Evolutionary conservation across 1,140 invertebrate genomes (phyloP), one percentile per base, ranked within the genome.

Genomic region (Microplitis mediator): DNA sequence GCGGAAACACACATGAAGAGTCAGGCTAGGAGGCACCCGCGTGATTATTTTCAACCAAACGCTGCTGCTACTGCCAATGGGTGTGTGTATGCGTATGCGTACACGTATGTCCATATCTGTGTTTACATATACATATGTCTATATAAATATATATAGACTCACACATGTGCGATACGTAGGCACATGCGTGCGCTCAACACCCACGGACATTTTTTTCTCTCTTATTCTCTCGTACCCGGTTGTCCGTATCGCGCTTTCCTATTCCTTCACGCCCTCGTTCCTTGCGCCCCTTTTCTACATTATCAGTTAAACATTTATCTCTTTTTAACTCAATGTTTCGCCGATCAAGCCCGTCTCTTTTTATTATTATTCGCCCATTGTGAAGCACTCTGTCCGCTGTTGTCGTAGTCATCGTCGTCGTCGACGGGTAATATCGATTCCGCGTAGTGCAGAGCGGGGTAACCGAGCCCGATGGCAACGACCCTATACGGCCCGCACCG

Each of bases 391-490:
- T 68, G 34, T 45, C 35, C 32, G 23, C 54, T 32, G 50, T 61
- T 58, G 58, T 74, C 67, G 64, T 73, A 77, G 74, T 77, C 60
- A 45, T 45, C 39, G 39, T 45, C 39, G 39, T 9, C 39, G 23
- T 23, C 23, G 23, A 23, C 61, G 74, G 62, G 75, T 75, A 78
- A 82, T 84, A 84, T 84, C 81, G 84, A 85, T 85, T 84, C 78
- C 69, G 64, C 60, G 52, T 65, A 52, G 39, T 65, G 16, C 62
- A 36, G 73, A 73, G 80, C 78, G 78, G 81, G 83, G 82, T 82
- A 81, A 45, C 78, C 71, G 51, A 69, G 76, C 79, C 67, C 76
- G 78, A 82, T 82, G 81, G 81, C 84, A 85, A 84, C 84, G 83
- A 84, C 84, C 84, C 82, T 85, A 74, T 77, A 72, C 52, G 54